Percentiles rank a stretch among this genome's conserved stretches.
These are phyloP conservation scores for Drosophila parthenogenetica DNA, from an alignment of 2,888 invertebrate genomes.

Conservation along the genomic window DNA sequence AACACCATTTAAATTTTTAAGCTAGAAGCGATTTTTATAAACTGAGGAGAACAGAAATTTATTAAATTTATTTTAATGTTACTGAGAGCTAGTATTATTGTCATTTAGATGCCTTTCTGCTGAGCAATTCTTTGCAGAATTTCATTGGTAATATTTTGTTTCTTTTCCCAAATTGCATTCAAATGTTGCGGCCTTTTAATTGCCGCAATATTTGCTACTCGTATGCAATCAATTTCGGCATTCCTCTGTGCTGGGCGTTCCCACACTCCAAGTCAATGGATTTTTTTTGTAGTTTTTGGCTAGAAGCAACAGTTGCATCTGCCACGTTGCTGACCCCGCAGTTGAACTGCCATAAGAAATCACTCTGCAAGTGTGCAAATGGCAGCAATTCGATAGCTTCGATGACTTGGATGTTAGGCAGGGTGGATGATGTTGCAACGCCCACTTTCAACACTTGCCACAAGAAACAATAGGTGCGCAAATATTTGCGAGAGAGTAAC, in stretches of 20 bases:
- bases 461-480: constrained; percentile 70
- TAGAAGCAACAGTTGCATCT: constrained; percentile 44
- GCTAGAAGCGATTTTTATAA: too few relatives aligned
- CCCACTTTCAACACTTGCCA: constrained; percentile 79
- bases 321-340: constrained; percentile 72
- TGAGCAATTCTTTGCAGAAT: background rate
- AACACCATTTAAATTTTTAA: too few relatives aligned
- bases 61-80: too few relatives aligned
- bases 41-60: too few relatives aligned
- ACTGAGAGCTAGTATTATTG: background rate
- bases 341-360: constrained; percentile 77
- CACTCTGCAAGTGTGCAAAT: constrained; percentile 57
- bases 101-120: background rate
- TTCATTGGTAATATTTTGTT: background rate
- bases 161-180: background rate
- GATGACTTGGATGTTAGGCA: constrained; percentile 17
- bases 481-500: constrained; percentile 71
- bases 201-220: background rate
- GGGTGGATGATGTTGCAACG: constrained; percentile 42
- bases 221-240: constrained; percentile 47
- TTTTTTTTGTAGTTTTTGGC: constrained; percentile 24
- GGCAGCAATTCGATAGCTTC: constrained; percentile 15
- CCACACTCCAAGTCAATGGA: constrained; percentile 40
- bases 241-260: constrained; percentile 35
- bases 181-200: constrained; percentile 10